Conservation (phyloP, 2,888 invertebrate species). For the Nebria brevicollis region DNA sequence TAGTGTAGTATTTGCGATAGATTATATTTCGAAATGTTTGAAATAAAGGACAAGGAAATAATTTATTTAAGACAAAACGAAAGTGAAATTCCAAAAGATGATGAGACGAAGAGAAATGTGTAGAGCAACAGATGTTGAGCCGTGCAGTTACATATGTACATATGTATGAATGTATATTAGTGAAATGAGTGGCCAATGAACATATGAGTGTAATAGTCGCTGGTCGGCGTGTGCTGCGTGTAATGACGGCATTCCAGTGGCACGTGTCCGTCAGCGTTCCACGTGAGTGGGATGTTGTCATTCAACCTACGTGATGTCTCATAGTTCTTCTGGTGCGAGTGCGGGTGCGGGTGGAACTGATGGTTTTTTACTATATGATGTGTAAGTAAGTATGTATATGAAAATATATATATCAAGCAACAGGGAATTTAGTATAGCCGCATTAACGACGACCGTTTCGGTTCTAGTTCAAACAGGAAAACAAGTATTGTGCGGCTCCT, state of each 20-base stretch:
- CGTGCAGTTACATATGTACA: background rate
- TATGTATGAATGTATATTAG: too few species aligned
- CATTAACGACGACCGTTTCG: background rate
- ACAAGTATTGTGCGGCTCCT: background rate
- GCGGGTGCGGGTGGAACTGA: background rate
- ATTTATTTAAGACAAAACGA: background rate
- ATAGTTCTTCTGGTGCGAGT: background rate
- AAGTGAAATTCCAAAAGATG: background rate
- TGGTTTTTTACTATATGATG: background rate
- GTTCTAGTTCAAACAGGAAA: background rate
- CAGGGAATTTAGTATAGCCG: background rate
- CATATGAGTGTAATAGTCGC: background rate
- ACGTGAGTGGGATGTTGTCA: constrained; percentile 16
- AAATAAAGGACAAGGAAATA: background rate
- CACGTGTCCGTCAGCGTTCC: constrained; percentile 7
- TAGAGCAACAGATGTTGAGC: background rate
- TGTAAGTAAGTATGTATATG: background rate
- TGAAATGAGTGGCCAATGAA: background rate
- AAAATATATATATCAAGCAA: background rate
- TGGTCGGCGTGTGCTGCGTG: background rate
- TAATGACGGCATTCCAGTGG: constrained; percentile 15
- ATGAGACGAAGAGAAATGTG: background rate
- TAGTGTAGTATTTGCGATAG: too few species aligned
- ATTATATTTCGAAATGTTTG: too few species aligned
- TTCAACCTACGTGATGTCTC: background rate